These are phyloP conservation scores for Ditylenchus dipsaci DNA, from an alignment of 1,140 invertebrate genomes.

Conservation along the genomic window DNA sequence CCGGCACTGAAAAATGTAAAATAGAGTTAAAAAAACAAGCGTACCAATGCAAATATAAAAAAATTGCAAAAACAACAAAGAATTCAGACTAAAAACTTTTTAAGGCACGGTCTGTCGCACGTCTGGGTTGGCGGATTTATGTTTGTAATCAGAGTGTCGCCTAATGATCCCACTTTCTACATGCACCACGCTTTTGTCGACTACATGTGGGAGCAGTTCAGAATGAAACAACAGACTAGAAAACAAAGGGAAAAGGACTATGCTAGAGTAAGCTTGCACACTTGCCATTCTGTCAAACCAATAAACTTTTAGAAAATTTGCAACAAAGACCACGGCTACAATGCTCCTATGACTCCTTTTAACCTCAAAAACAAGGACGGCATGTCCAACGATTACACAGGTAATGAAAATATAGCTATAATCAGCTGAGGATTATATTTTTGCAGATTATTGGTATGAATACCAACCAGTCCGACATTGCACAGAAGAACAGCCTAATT, in stretches of 20 bases:
- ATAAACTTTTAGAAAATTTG: conserved; percentile 49
- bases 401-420: conserved; percentile 25
- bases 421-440: neutral
- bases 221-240: conserved; percentile 50
- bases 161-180: conserved; percentile 51
- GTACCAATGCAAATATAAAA: too few relatives aligned
- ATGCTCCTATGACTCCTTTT: conserved; percentile 56
- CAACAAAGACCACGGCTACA: conserved; percentile 40
- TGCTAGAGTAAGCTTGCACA: conserved; percentile 39
- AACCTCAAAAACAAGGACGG: conserved; percentile 51
- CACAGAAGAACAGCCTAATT: conserved; percentile 36
- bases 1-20: too few relatives aligned
- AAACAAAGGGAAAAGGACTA: conserved; percentile 51
- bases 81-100: neutral
- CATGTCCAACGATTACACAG: conserved; percentile 56
- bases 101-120: conserved; percentile 31
- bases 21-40: too few relatives aligned
- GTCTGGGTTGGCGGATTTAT: conserved; percentile 58
- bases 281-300: neutral
- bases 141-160: conserved; percentile 56
- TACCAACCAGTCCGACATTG: conserved; percentile 53
- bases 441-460: conserved; percentile 55
- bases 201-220: conserved; percentile 58
- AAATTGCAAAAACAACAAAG: too few relatives aligned
- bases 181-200: conserved; percentile 60